Conservation (phyloP, 2,113 vertebrate species). For the Anolis carolinensis region DNA sequence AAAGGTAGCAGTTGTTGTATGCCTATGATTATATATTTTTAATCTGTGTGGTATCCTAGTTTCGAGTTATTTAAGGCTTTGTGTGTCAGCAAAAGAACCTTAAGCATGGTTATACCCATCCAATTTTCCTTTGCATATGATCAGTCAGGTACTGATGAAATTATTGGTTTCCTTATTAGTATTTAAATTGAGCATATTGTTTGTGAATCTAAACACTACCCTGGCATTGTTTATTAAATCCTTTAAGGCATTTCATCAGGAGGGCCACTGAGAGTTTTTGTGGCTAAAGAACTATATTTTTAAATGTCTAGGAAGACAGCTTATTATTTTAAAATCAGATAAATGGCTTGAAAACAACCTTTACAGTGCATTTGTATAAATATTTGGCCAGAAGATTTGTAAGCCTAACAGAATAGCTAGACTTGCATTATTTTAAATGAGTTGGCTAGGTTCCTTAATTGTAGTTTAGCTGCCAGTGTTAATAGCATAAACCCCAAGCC, state of each 20-base stretch:
- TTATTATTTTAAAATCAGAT: neutral
- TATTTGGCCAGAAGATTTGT: neutral
- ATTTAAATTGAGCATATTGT: neutral
- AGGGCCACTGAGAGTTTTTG: neutral
- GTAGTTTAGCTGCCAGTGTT: neutral
- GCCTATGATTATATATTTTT: no score
- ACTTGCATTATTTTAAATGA: neutral
- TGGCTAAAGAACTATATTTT: neutral
- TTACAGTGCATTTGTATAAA: neutral
- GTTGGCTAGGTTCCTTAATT: conserved; percentile 15
- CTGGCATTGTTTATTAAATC: neutral
- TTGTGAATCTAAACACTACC: neutral
- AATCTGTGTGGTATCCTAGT: no score
- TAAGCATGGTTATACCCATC: neutral
- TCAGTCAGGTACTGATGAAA: neutral
- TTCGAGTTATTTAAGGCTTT: no score
- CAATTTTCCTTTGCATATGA: neutral
- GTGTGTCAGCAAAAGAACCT: neutral
- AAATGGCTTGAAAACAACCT: neutral
- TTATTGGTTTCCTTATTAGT: neutral
- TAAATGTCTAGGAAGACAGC: neutral
- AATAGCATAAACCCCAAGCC: conserved; percentile 5
- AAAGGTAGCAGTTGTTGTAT: no score
- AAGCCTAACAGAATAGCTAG: neutral
- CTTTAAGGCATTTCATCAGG: neutral